A percentile compares a stretch with the other conserved stretches of the same genome.
Evolutionary conservation across 2,797 vertebrate genomes (phyloP).

Genomic region (Sarcophilus harrisii): DNA sequence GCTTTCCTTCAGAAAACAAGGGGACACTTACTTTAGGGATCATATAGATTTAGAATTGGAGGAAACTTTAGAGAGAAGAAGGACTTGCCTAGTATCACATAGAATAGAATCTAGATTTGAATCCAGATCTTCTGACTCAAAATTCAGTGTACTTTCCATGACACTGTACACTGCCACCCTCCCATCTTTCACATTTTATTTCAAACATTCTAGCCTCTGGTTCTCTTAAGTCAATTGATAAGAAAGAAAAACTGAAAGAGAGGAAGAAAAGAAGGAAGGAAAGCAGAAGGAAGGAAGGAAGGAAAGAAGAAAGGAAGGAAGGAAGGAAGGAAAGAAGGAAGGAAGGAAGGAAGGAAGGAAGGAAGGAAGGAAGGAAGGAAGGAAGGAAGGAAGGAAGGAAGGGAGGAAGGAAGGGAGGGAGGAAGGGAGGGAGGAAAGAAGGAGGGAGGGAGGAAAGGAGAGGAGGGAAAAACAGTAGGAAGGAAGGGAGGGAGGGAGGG

Average conservation of each 20-base stretch:
- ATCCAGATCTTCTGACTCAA: background rate
- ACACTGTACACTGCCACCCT: background rate
- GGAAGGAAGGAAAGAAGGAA: background rate
- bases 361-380: fast-evolving
- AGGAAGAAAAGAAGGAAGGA: background rate
- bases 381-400: fast-evolving
- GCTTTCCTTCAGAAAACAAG: background rate
- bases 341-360: background rate
- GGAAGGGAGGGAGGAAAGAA: no score
- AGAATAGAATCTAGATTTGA: background rate
- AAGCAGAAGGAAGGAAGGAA: no score
- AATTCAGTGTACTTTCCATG: background rate
- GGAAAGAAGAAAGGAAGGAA: background rate
- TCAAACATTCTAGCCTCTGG: background rate
- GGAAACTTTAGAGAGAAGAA: background rate
- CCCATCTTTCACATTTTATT: background rate
- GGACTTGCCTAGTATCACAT: background rate
- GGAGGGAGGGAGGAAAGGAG: no score
- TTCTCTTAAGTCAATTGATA: background rate
- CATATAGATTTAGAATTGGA: background rate
- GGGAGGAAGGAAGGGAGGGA: no score
- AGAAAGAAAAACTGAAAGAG: background rate
- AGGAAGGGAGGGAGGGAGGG: no score
- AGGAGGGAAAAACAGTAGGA: no score
- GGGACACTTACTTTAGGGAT: background rate